Conservation (phyloP, 2,797 vertebrate genomes). For the Smutsia temminckii region DNA sequence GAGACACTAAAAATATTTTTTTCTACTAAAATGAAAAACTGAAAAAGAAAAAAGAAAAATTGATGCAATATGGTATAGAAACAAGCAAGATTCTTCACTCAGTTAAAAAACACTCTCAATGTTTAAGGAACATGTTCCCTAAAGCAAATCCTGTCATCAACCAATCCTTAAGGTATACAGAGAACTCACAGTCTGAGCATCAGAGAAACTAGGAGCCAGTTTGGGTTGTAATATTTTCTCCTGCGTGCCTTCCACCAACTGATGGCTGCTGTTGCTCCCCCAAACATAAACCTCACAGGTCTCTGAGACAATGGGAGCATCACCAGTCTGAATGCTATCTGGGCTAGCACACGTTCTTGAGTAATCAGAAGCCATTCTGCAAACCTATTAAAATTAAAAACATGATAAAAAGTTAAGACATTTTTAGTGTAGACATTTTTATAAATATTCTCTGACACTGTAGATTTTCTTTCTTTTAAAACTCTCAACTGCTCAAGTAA, state of each 20-base stretch:
- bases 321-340: conserved; percentile 95
- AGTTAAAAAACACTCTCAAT: conserved; percentile 19
- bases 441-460: conserved; percentile 29
- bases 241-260: conserved; percentile 90
- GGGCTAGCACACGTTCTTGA: conserved; percentile 97
- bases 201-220: conserved; percentile 90
- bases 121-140: neutral
- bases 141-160: neutral
- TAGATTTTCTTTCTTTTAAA: conserved; percentile 31
- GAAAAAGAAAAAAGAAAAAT: neutral
- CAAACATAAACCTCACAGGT: conserved; percentile 97
- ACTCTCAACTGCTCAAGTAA: conserved; percentile 31
- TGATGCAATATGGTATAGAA: neutral
- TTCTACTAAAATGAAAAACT: conserved; percentile 42
- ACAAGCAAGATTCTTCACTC: conserved; percentile 26
- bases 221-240: conserved; percentile 91
- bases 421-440: conserved; percentile 31
- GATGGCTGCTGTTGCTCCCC: conserved; percentile 91
- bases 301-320: conserved; percentile 93
- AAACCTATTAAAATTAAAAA: conserved; percentile 87
- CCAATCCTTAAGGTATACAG: neutral
- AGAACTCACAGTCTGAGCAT: conserved; percentile 89
- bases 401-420: neutral
- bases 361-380: conserved; percentile 98
- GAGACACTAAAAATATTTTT: conserved; percentile 2